A percentile compares a stretch with the other conserved stretches of the same genome.
Conservation (phyloP, 1,140 invertebrate genomes). For the Musca vetustissima region DNA sequence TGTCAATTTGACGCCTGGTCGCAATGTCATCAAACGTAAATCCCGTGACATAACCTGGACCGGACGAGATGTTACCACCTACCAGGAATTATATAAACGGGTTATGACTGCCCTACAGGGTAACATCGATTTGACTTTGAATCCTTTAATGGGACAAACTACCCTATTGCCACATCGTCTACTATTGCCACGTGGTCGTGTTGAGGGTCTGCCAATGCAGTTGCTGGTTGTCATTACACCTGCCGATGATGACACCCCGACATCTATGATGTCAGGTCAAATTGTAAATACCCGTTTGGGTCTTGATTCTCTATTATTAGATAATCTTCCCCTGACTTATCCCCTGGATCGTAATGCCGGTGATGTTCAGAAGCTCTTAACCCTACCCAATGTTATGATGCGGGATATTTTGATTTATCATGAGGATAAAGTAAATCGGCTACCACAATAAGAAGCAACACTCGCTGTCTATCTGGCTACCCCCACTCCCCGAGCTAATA, state of each 20-base stretch:
- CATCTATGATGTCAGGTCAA: neutral
- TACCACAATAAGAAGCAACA: no score
- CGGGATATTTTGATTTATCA: constrained; percentile 50
- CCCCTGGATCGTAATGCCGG: constrained; percentile 55
- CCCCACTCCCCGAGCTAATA: no score
- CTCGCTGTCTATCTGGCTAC: no score
- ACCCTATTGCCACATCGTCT: constrained; percentile 52
- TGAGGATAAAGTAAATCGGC: constrained; percentile 26
- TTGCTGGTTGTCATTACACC: constrained; percentile 57
- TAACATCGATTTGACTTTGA: constrained; percentile 31
- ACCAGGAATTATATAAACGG: constrained; percentile 45
- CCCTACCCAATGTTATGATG: constrained; percentile 43
- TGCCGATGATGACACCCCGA: constrained; percentile 25
- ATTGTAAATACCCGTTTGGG: neutral
- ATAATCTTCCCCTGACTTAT: constrained; percentile 46
- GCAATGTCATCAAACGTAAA: constrained; percentile 54
- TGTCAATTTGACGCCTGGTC: constrained; percentile 53
- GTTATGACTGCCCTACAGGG: constrained; percentile 53
- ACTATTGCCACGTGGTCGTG: constrained; percentile 59
- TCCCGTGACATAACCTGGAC: constrained; percentile 46
- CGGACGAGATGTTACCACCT: constrained; percentile 42
- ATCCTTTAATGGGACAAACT: constrained; percentile 28
- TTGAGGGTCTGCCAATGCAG: constrained; percentile 58
- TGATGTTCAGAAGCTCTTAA: constrained; percentile 40
- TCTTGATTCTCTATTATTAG: constrained; percentile 5